A percentile compares a stretch with the other conserved stretches of the same genome.
phyloP scores from a whole-genome alignment of 1,140 invertebrate genomes.

The Drosophila watanabei region DNA sequence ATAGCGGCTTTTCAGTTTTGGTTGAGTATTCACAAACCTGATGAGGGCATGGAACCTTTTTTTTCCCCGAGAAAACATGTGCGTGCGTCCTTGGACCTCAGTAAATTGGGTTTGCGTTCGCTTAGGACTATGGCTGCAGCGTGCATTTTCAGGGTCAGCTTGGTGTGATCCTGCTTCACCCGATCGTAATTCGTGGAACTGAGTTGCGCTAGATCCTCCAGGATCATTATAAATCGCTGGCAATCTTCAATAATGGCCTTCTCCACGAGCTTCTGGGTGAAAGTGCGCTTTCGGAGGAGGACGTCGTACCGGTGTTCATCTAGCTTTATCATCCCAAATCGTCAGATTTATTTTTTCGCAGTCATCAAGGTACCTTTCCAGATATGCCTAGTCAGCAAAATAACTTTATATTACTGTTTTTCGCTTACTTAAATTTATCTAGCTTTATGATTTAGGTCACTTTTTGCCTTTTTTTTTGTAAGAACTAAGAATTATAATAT shows the following conservation, averaged over 20 bases:
- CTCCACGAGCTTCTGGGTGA: slow-evolving; percentile 56
- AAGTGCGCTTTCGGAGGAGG: slow-evolving; percentile 45
- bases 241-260: slow-evolving; percentile 62
- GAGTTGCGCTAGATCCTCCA: slow-evolving; percentile 86
- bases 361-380: not conserved
- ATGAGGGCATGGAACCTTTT: slow-evolving; percentile 37
- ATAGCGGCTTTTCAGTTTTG: slow-evolving; percentile 44
- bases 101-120: slow-evolving; percentile 35
- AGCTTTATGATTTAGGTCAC: not conserved
- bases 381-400: not conserved
- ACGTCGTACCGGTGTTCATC: too few relatives aligned
- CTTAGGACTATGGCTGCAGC: slow-evolving; percentile 69
- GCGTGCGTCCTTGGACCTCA: slow-evolving; percentile 25
- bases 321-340: not conserved
- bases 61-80: slow-evolving; percentile 40
- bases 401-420: too few relatives aligned
- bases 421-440: too few relatives aligned
- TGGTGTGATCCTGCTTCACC: slow-evolving; percentile 85
- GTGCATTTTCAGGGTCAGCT: slow-evolving; percentile 86
- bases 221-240: slow-evolving; percentile 34
- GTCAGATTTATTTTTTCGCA: slow-evolving; percentile 1
- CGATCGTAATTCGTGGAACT: slow-evolving; percentile 87
- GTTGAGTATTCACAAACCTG: slow-evolving; percentile 38
- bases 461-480: not conserved
- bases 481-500: not conserved